Evolutionary conservation across 2,113 vertebrate genomes (phyloP), one percentile per base, ranked within the genome.

Genomic region (Nycticorax nycticorax): DNA sequence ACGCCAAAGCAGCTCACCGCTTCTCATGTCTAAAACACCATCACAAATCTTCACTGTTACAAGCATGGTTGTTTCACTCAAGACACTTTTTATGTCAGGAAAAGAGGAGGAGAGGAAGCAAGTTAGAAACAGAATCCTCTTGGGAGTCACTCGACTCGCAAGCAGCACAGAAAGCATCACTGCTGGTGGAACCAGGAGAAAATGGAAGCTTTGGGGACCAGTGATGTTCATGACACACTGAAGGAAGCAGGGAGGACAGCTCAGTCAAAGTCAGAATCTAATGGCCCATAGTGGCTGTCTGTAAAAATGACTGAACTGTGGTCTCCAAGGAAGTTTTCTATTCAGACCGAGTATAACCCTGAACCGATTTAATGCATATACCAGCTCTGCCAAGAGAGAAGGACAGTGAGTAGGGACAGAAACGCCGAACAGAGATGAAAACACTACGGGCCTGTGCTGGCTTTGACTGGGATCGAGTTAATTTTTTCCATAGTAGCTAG

Each of bases 201-300:
- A 64, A 1, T 2, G 18, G 79, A 57, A 63, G 47, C 23, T 37
- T 15, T 88, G 62, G 41, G 67, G 57, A 77, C 1, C 15, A 27
- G 55, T 2, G n/a, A 59, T 16, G 68, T 8, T 53, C 23, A 22
- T 7, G 37, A 27, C n/a, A 33, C 0, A 1, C 24, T 33, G 56
- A 56, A 59, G 76, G 47, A 80, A 69, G 85, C 50, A 55, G 28
- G 41, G 22, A 86, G 23, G n/a, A n/a, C 64, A 81, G 68, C 4
- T 95, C 92, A 81, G 88, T 48, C 52, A 33, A n/a, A 55, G 37
- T 7, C 47, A 75, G 28, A 12, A 72, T 9, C 66, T 47, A 23
- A 73, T 6, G 33, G 75, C 15, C 74, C 9, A 0, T 4, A 24
- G 75, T 17, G 35, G 41, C 59, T 87, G 80, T 26, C 72, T 53